Evolutionary conservation across 2,888 invertebrate species (phyloP).

Genomic region (Conomelus anceps): DNA sequence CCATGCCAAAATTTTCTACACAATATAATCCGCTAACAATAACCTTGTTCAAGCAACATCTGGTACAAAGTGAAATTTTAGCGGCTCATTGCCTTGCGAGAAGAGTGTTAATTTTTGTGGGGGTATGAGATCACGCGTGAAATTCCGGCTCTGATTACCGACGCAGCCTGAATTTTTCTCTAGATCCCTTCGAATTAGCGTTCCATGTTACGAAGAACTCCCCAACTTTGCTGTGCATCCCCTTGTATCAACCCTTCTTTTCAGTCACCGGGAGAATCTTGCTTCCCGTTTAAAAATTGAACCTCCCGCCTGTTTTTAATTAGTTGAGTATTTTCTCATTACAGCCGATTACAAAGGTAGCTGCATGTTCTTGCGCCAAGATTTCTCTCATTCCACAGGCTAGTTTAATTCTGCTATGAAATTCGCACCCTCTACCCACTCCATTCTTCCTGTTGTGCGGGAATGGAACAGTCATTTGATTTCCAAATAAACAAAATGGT

Average conservation of each 20-base stretch:
- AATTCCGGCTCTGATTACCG: not conserved
- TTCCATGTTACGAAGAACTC: not conserved
- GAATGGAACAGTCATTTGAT: not conserved
- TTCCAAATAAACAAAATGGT: not conserved
- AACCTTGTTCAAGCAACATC: not conserved
- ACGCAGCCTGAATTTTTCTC: not conserved
- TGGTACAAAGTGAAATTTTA: not conserved
- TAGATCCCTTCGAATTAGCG: not conserved
- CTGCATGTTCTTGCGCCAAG: not conserved
- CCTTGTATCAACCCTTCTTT: not conserved
- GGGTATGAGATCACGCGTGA: not conserved
- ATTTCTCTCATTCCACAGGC: not conserved
- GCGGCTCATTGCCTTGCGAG: not conserved
- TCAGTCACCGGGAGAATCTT: not conserved
- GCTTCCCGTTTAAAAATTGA: not conserved
- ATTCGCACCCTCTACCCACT: not conserved
- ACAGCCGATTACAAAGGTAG: not conserved
- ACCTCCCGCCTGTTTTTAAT: not conserved
- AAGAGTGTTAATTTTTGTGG: not conserved
- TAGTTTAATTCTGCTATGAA: not conserved
- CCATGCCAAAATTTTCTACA: not conserved
- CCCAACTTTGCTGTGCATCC: not conserved
- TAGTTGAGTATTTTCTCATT: not conserved
- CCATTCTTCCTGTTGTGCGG: not conserved
- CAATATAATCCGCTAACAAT: not conserved